Conservation (phyloP, 1,140 invertebrate genomes). For the Drosophila obscura region DNA sequence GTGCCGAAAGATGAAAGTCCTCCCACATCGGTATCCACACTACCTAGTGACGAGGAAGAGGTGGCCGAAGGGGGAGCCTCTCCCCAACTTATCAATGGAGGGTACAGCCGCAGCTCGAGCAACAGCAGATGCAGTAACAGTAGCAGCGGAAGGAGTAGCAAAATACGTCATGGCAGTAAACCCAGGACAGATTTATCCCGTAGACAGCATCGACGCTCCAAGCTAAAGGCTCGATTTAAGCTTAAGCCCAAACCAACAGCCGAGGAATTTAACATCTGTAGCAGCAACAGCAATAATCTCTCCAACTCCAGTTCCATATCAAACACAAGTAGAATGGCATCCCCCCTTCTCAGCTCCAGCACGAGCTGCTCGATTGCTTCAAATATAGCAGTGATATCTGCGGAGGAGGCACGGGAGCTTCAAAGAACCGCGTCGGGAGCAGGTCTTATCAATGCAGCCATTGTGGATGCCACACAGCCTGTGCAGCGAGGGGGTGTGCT, state of each 20-base stretch:
- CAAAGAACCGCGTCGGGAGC: conserved; percentile 55
- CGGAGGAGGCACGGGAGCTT: conserved; percentile 62
- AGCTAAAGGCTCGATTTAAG: neutral
- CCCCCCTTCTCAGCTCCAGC: conserved; percentile 43
- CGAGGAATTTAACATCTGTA: conserved; percentile 48
- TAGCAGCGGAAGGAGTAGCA: neutral
- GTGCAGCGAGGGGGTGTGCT: conserved; percentile 47
- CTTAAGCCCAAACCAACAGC: neutral
- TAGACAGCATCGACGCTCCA: neutral
- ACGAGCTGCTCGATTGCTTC: conserved; percentile 62
- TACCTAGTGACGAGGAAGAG: conserved; percentile 9
- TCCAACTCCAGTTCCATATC: conserved; percentile 13
- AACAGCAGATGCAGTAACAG: conserved; percentile 9
- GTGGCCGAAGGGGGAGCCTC: neutral
- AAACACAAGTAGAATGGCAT: conserved; percentile 13
- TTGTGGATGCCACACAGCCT: conserved; percentile 54
- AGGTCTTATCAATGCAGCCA: conserved; percentile 18
- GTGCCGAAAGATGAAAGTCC: neutral
- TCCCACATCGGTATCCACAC: neutral
- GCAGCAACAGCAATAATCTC: conserved; percentile 14
- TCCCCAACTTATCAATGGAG: conserved; percentile 9
- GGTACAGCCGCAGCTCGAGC: neutral
- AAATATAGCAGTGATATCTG: conserved; percentile 67
- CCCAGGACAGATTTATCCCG: conserved; percentile 38
- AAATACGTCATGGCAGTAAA: neutral